These are phyloP conservation scores for Gavialis gangeticus DNA, from an alignment of 2,113 vertebrate genomes.

Conservation along the genomic window DNA sequence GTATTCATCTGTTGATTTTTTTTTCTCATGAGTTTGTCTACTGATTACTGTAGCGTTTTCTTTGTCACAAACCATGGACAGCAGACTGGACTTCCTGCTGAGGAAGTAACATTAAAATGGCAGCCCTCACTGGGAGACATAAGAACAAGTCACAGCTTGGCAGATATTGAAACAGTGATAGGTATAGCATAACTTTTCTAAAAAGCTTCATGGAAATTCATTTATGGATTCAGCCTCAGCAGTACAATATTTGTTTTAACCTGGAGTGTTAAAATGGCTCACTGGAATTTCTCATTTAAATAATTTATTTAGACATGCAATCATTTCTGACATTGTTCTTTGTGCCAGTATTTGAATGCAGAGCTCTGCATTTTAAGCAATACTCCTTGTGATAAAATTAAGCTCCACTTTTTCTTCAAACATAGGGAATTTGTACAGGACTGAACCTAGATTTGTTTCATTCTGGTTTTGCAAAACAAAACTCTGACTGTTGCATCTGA, in stretches of 20 bases:
- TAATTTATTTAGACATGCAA: neutral
- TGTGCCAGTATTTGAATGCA: neutral
- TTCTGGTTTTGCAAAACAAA: neutral
- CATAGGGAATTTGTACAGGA: neutral
- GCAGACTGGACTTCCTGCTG: neutral
- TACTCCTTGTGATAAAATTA: neutral
- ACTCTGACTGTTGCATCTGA: neutral
- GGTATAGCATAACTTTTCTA: neutral
- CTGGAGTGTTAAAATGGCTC: neutral
- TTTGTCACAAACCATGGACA: neutral
- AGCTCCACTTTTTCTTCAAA: neutral
- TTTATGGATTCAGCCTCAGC: neutral
- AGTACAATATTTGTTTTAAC: neutral
- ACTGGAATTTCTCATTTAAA: neutral
- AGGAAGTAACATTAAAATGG: neutral
- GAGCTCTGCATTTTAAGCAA: neutral
- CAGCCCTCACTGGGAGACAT: neutral
- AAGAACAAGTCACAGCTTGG: conserved; percentile 10
- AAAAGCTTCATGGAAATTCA: fast-evolving
- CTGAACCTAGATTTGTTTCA: neutral
- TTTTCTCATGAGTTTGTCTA: neutral
- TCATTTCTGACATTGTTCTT: neutral
- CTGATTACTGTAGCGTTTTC: neutral
- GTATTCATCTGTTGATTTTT: neutral
- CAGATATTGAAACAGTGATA: neutral